Evolutionary conservation across 92 coral and sea anemone genomes (phyloP), one percentile per base, ranked within the genome.

Genomic region (Phymanthus crucifer): DNA sequence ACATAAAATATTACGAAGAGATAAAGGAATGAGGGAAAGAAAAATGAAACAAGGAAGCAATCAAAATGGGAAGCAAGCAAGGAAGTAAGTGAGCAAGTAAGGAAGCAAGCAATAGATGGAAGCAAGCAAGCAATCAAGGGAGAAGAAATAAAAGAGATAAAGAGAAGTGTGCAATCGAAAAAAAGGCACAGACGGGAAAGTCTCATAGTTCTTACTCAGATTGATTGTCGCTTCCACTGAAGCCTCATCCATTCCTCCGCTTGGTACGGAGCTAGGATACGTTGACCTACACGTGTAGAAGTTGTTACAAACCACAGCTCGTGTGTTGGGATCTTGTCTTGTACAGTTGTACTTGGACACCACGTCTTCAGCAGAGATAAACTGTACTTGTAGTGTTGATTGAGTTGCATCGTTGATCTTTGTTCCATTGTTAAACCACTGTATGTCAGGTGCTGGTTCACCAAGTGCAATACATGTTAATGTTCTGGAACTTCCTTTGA

Each of bases 361-460:
- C 19, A 38, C 27, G 21, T 73, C 61, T 27, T 43, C 61, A 24
- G 38, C 78, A 16, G 66, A 43, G 78, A 52, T 43, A 52, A 73
- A 73, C 40, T 45, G 61, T 73, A 73, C 78, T 52, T 52, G 78
- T 33, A 73, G 66, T 36, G 66, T 73, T 46, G 78, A 18, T 27
- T 46, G 61, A 27, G 78, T 73, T 24, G 66, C 64, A 73, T 66
- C 78, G 46, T 37, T n/a, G 31, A 78, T 67, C 36, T 67, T 70
- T 35, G 24, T 70, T 32, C 74, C 74, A 32, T 70, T 35, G 14
- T 40, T 70, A 70, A 70, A 70, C 74, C 74, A 70, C 35, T 29
- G 35, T 1, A 66, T 29, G 24, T 12, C 13, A 70, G 26, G 38
- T 6, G n/a, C 1, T 31, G 73, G 73, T 70, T 70, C 73, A 70